Evolutionary conservation across 2,797 vertebrate genomes (phyloP), one percentile per base, ranked within the genome.

Genomic region (Malacoctenus gilli): DNA sequence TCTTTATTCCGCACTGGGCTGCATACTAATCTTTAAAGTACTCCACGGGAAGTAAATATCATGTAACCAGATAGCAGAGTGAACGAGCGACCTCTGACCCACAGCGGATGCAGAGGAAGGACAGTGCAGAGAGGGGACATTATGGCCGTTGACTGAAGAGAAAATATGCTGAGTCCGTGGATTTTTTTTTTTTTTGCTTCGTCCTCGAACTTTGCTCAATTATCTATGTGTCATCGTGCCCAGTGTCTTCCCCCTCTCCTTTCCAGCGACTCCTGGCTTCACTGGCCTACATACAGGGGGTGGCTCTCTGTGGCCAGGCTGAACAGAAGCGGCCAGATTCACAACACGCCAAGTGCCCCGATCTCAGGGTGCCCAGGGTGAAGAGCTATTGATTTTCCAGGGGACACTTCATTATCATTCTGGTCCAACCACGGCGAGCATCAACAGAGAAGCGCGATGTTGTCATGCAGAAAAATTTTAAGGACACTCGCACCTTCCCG

Each of bases 321-420:
- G 68, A 77, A 82, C 75, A 66, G 82, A 79, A 59, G 70, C 62
- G 77, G 79, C 78, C 82, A 84, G 73, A 83, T 82, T 88, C 77
- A 75, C 62, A 80, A 85, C 86, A 87, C 40, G 78, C 82, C 85
- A 82, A 83, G 80, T 72, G 71, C 66, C 75, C 75, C 75, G 62
- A 56, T 71, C 70, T 72, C 52, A 39, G 72, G 67, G n/a, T n/a
- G n/a, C 72, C 68, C 40, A 12, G 75, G 79, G 75, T 61, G 78
- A 76, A 55, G 59, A 50, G 70, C 76, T 80, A 85, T 85, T 83
- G 84, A 85, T 83, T 86, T 85, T 85, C 54, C 71, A 65, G 74
- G 78, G 77, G 77, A 82, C 69, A 77, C 80, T 84, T 87, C 79
- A 85, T 80, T 85, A 82, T 83, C 79, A 82, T 81, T 85, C 84